A percentile compares a stretch with the other conserved stretches of the same genome.
These are phyloP conservation scores for Neocrepidodera transversa DNA, from an alignment of 2,888 invertebrate species.

Conservation along the genomic window DNA sequence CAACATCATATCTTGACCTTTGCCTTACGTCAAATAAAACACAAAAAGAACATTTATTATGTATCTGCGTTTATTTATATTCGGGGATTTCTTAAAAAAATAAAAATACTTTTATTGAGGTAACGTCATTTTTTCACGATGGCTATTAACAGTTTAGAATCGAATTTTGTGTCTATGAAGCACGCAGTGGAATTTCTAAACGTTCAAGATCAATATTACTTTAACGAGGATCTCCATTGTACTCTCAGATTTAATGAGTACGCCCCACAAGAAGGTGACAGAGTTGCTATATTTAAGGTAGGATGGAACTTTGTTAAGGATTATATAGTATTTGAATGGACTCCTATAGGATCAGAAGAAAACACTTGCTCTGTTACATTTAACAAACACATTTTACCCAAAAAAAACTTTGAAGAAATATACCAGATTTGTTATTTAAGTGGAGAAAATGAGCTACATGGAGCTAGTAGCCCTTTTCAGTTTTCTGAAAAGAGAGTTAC, in stretches of 20 bases:
- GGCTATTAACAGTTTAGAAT: constrained; percentile 34
- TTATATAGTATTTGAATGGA: constrained; percentile 56
- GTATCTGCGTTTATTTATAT: too few species aligned
- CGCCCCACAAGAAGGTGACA: constrained; percentile 53
- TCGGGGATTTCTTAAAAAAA: too few species aligned
- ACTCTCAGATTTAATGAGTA: constrained; percentile 51
- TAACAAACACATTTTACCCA: constrained; percentile 52
- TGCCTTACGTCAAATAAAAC: too few species aligned
- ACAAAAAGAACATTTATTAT: too few species aligned
- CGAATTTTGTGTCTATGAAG: constrained; percentile 40
- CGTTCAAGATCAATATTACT: constrained; percentile 50
- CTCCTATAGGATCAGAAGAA: constrained; percentile 35
- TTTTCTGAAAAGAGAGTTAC: constrained; percentile 40
- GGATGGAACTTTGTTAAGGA: constrained; percentile 57
- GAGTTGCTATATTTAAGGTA: constrained; percentile 56
- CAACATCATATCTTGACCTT: too few species aligned
- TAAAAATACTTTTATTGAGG: too few species aligned
- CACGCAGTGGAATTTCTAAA: constrained; percentile 49
- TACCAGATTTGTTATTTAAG: constrained; percentile 58
- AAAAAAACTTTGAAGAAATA: constrained; percentile 46
- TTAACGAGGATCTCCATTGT: constrained; percentile 51
- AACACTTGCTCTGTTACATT: constrained; percentile 45
- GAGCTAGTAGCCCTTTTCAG: constrained; percentile 55
- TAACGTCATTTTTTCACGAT: too few species aligned
- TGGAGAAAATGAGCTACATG: constrained; percentile 54